Evolutionary conservation across 2,888 invertebrate genomes (phyloP).

Genomic region (Sinohyriopsis cumingii): DNA sequence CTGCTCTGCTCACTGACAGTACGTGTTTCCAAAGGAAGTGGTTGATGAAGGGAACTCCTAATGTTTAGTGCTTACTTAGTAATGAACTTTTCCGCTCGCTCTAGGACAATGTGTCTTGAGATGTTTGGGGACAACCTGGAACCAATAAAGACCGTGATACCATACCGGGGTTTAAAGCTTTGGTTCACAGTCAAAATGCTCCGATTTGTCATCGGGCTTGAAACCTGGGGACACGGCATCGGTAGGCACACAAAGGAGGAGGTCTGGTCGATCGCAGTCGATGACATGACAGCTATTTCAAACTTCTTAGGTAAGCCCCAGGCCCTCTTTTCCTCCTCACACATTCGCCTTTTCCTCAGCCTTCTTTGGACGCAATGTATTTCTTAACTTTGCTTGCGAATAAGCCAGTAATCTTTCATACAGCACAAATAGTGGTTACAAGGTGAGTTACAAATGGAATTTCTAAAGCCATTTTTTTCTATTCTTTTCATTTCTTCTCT

Average conservation of each 20-base stretch:
- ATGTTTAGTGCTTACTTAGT: too few relatives aligned
- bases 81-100: conserved; percentile 1
- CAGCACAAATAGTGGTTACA: too few relatives aligned
- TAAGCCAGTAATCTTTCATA: too few relatives aligned
- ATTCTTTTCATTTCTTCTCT: too few relatives aligned
- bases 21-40: neutral
- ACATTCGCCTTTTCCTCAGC: neutral
- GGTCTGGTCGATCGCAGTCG: conserved; percentile 63
- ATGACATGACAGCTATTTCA: conserved; percentile 68
- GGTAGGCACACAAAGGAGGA: conserved; percentile 69
- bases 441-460: too few relatives aligned
- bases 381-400: too few relatives aligned
- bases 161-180: conserved; percentile 51
- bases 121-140: conserved; percentile 54
- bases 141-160: conserved; percentile 44
- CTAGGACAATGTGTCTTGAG: conserved; percentile 66
- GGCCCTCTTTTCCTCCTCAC: neutral
- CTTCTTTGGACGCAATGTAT: too few relatives aligned
- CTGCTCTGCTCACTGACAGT: neutral
- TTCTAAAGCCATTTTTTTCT: too few relatives aligned
- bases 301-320: conserved; percentile 61
- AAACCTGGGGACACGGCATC: conserved; percentile 70
- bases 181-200: conserved; percentile 49
- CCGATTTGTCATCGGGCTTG: conserved; percentile 41
- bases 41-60: too few relatives aligned